phyloP scores from a whole-genome alignment of 2,113 vertebrate species.

The Ailuropoda melanoleuca region DNA sequence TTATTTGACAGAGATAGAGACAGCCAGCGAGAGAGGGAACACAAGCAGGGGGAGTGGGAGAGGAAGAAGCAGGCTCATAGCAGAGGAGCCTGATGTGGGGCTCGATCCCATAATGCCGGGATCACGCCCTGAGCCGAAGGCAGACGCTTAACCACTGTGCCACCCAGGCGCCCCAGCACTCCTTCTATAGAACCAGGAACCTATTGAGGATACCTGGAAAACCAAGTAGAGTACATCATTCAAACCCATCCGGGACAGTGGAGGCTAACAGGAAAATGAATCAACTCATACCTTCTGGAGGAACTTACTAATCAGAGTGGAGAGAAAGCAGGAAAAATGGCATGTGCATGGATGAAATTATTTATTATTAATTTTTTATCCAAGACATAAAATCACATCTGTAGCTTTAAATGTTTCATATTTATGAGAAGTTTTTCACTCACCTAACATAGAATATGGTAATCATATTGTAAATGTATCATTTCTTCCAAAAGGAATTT shows the following conservation, averaged over 20 bases:
- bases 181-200: neutral
- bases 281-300: neutral
- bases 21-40: too few species aligned
- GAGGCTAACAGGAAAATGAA: neutral
- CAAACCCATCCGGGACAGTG: neutral
- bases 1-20: too few species aligned
- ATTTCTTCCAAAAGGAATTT: neutral
- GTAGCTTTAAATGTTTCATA: neutral
- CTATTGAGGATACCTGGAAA: neutral
- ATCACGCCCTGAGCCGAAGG: too few species aligned
- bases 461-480: neutral
- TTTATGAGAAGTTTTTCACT: neutral
- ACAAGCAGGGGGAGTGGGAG: too few species aligned
- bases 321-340: neutral
- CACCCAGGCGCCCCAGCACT: too few species aligned
- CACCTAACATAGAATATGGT: neutral
- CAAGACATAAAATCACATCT: neutral
- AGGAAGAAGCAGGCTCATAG: too few species aligned
- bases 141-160: too few species aligned
- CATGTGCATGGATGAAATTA: neutral
- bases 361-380: neutral
- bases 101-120: too few species aligned
- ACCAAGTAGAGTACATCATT: neutral
- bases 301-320: neutral
- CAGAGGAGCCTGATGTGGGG: too few species aligned